Conservation (phyloP, 2,888 invertebrate genomes). For the Stenoptilia bipunctidactyla region DNA sequence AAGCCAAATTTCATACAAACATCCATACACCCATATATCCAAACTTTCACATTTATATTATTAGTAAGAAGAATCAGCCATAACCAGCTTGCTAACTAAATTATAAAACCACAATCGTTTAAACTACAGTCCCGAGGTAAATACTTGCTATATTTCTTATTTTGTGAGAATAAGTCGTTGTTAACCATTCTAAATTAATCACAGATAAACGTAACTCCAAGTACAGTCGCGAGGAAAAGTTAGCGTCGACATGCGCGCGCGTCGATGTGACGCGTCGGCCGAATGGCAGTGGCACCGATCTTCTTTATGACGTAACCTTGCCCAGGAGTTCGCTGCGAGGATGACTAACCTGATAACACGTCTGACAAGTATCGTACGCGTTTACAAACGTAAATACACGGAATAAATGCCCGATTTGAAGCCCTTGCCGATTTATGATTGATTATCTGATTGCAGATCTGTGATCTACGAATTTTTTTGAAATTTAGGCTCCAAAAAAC, state of each 20-base stretch:
- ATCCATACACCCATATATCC: too few relatives aligned
- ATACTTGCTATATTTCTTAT: too few relatives aligned
- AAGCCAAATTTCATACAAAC: too few relatives aligned
- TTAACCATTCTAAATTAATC: too few relatives aligned
- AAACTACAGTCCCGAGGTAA: too few relatives aligned
- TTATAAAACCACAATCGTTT: too few relatives aligned
- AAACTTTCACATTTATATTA: too few relatives aligned
- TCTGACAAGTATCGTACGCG: not conserved
- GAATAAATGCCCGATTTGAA: constrained; percentile 19
- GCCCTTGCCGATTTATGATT: constrained; percentile 18
- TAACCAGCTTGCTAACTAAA: too few relatives aligned
- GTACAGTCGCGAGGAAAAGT: not conserved
- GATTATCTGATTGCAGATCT: constrained; percentile 9
- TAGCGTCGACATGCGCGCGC: not conserved
- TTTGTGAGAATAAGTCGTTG: too few relatives aligned
- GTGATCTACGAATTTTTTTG: constrained; percentile 16
- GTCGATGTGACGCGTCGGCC: not conserved
- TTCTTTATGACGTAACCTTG: constrained; percentile 3
- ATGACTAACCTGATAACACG: not conserved
- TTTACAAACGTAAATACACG: constrained; percentile 12
- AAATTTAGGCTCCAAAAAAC: constrained; percentile 19
- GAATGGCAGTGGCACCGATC: too few relatives aligned
- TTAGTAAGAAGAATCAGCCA: too few relatives aligned
- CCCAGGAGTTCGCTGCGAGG: constrained; percentile 4
- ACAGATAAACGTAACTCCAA: not conserved